phyloP scores from a whole-genome alignment of 2,888 invertebrate genomes.

The Pandemis heparana region DNA sequence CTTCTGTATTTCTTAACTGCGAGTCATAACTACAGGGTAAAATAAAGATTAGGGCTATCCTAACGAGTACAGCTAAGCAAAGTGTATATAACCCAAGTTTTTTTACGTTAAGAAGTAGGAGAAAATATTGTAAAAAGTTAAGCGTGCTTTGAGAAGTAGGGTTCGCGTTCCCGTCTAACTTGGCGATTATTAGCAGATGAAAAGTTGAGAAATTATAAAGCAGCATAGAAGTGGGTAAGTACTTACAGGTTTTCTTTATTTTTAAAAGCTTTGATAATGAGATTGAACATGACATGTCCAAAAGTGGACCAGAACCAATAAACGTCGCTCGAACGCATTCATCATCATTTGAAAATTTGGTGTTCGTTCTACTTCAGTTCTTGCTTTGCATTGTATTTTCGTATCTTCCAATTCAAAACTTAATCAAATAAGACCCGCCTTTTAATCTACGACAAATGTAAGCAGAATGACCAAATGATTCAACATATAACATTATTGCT shows the following conservation, averaged over 20 bases:
- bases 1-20: background rate
- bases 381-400: too few relatives aligned
- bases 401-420: too few relatives aligned
- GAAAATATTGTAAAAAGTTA: conserved; percentile 22
- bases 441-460: conserved; percentile 8
- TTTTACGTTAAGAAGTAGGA: conserved; percentile 21
- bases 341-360: too few relatives aligned
- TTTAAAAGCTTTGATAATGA: background rate
- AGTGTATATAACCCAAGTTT: conserved; percentile 6
- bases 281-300: too few relatives aligned
- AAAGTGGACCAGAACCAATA: too few relatives aligned
- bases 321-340: too few relatives aligned
- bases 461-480: conserved; percentile 9
- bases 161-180: conserved; percentile 23
- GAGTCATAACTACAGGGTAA: background rate
- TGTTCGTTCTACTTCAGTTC: too few relatives aligned
- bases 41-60: conserved; percentile 14
- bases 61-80: conserved; percentile 20
- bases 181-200: conserved; percentile 14
- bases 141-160: conserved; percentile 18
- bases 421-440: background rate
- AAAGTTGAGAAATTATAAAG: conserved; percentile 11
- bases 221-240: background rate
- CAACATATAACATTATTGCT: conserved; percentile 22
- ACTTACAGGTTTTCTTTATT: background rate